phyloP scores from a whole-genome alignment of 1,140 invertebrate species.

The Ceratitis capitata region DNA sequence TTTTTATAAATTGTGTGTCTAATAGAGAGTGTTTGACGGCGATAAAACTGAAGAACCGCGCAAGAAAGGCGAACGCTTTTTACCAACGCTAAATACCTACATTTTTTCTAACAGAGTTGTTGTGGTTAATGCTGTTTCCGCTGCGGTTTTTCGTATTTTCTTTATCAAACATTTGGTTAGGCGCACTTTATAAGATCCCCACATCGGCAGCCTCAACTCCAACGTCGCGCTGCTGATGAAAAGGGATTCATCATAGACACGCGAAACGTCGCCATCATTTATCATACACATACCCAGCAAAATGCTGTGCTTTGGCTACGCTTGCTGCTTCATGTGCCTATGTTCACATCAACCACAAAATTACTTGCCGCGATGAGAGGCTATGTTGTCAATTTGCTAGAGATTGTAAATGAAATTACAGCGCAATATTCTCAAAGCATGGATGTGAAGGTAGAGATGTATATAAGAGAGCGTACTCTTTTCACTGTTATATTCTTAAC shows the following conservation, averaged over 20 bases:
- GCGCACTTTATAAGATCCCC: no score
- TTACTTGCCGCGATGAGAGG: background rate
- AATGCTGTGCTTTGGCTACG: background rate
- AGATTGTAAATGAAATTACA: background rate
- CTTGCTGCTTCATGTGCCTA: background rate
- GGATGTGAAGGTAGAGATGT: no score
- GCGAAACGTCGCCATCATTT: background rate
- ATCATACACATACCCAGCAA: background rate
- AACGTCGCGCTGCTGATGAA: no score
- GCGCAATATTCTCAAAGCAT: background rate
- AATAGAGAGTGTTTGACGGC: background rate
- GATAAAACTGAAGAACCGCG: background rate
- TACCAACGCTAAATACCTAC: background rate
- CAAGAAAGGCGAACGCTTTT: no score
- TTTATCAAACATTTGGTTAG: no score
- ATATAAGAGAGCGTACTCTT: no score
- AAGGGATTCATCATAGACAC: background rate
- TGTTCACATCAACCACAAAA: background rate
- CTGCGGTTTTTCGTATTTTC: background rate
- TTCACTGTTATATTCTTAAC: no score
- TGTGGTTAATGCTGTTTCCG: background rate
- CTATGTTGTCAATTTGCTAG: background rate
- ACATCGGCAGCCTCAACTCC: no score
- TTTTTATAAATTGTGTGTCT: background rate
- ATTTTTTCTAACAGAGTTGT: background rate